Percentiles rank a stretch among this genome's conserved stretches.
Evolutionary conservation across 1,140 invertebrate genomes (phyloP).

Genomic region (Drosophila ercepeae): DNA sequence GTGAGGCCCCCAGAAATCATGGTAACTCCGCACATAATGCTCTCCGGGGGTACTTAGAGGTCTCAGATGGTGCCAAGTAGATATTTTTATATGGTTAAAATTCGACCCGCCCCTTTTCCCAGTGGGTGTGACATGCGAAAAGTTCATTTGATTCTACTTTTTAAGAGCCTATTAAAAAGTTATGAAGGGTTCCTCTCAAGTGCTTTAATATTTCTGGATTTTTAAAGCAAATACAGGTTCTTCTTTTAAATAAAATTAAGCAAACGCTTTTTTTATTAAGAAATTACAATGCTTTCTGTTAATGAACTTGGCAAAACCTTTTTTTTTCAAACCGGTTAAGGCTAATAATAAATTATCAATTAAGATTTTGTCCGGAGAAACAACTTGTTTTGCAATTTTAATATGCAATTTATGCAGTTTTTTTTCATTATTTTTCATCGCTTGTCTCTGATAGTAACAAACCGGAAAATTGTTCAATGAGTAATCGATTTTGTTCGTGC

Average conservation of each 20-base stretch:
- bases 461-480: background rate
- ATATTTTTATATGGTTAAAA: conserved; percentile 7
- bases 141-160: conserved; percentile 1
- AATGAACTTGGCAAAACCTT: conserved; percentile 30
- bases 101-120: background rate
- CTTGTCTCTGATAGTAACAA: background rate
- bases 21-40: conserved; percentile 35
- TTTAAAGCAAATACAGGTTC: background rate
- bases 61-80: conserved; percentile 37
- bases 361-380: background rate
- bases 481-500: background rate
- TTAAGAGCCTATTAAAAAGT: conserved; percentile 2
- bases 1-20: conserved; percentile 27
- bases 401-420: background rate
- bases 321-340: conserved; percentile 18
- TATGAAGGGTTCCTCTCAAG: background rate
- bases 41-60: conserved; percentile 22
- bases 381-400: background rate
- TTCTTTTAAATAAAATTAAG: background rate
- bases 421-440: too few species aligned
- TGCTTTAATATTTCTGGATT: background rate
- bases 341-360: conserved; percentile 5
- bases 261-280: too few species aligned
- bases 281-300: conserved; percentile 21
- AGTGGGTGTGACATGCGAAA: conserved; percentile 36